Percentiles rank a stretch among this genome's conserved stretches.
Evolutionary conservation across 2,888 invertebrate species (phyloP).

Genomic region (Drosophila acutilabella): DNA sequence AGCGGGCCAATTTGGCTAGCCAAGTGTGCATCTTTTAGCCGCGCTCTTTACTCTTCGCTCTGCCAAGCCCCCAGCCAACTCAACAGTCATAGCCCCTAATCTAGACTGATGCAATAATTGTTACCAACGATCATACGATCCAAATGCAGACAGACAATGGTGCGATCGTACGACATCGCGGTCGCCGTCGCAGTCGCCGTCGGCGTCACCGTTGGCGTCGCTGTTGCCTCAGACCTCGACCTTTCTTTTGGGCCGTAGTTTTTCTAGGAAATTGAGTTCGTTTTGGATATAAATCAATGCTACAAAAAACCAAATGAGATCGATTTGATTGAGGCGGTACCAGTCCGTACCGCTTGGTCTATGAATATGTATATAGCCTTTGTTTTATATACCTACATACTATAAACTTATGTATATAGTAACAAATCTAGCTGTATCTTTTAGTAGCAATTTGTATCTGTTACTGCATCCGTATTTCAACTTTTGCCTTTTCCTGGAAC

Average conservation of each 20-base stretch:
- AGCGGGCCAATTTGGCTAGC: conserved; percentile 58
- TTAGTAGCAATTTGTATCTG: conserved; percentile 2
- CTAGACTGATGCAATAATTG: conserved; percentile 70
- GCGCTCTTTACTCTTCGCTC: neutral
- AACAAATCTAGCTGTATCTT: neutral
- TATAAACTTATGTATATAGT: neutral
- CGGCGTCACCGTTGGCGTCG: neutral
- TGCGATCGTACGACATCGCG: conserved; percentile 31
- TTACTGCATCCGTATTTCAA: conserved; percentile 61
- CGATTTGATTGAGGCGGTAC: conserved; percentile 38
- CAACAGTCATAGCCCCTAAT: conserved; percentile 1
- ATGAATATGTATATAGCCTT: conserved; percentile 60
- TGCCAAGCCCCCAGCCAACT: neutral
- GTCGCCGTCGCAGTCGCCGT: neutral
- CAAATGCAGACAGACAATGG: conserved; percentile 39
- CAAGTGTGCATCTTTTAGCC: conserved; percentile 48
- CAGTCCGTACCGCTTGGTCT: conserved; percentile 50
- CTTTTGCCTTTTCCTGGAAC: conserved; percentile 54
- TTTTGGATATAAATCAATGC: conserved; percentile 49
- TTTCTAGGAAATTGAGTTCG: conserved; percentile 70
- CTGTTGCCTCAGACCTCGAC: conserved; percentile 48
- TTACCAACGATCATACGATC: conserved; percentile 49
- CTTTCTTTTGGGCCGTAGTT: conserved; percentile 47
- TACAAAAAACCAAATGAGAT: conserved; percentile 30
- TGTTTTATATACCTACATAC: conserved; percentile 20